Evolutionary conservation across 1,140 invertebrate genomes (phyloP), one percentile per base, ranked within the genome.

Genomic region (Monochamus saltuarius): DNA sequence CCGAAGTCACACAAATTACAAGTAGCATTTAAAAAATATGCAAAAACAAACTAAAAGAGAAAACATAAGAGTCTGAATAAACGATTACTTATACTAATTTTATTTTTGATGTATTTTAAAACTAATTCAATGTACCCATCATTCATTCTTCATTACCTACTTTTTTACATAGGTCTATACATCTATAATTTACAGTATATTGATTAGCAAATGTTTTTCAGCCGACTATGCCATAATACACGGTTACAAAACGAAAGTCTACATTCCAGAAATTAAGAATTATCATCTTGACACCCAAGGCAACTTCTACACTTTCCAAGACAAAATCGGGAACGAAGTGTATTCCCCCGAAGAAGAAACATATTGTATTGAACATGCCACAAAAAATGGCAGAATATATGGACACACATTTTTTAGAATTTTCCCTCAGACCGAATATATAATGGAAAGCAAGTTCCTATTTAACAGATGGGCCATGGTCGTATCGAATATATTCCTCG

Each of bases 401-500:
- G 59, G 56, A 3, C 49, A 61, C 22, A 38, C 9, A 22, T 38
- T 50, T 55, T 61, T 56, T 16, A 29, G 39, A 11, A 16, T 35
- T 14, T 29, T 45, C 7, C 9, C 22, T 9, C 11, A 17, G 10
- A n/a, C 43, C 39, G 22, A 62, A 29, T 38, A 42, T 14, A 46
- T 53, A 17, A 45, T 56, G 17, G 43, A 46, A 22, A 40, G 36
- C 4, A 69, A 68, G 59, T 69, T 65, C 46, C n/a, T 63, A 34
- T 54, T 61, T 7, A 64, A 64, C 19, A 58, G 65, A 42, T 55
- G 56, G 1, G 55, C 61, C 7, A 58, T 69, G 47, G 58, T 52
- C n/a, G 16, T 72, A 38, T 71, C 70, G 9, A 61, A 60, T 16
- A 40, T 69, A 22, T 69, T 67, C 49, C 58, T 72, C 7, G 19